These are phyloP conservation scores for Reticulitermes lucifugus DNA, from an alignment of 2,888 invertebrate genomes.

Conservation along the genomic window DNA sequence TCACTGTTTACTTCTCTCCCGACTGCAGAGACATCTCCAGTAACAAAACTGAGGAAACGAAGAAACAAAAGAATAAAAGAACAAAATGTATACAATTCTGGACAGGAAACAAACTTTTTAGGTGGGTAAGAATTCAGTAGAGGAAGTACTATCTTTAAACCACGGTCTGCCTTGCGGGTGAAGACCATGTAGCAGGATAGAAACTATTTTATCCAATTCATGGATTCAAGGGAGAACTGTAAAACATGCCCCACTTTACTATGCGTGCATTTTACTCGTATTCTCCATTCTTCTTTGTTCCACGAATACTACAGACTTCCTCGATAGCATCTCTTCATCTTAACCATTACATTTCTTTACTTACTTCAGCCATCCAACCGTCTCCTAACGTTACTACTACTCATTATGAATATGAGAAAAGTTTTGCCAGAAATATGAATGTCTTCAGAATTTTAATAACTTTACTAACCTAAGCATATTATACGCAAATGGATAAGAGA, in stretches of 20 bases:
- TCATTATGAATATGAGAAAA: not conserved
- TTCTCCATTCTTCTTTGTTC: not conserved
- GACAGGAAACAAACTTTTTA: not conserved
- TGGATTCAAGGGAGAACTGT: not conserved
- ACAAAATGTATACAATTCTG: not conserved
- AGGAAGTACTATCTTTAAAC: not conserved
- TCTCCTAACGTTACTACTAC: not conserved
- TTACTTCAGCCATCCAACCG: not conserved
- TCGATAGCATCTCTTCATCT: not conserved
- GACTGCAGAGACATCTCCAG: not conserved
- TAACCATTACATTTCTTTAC: not conserved
- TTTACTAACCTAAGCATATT: not conserved
- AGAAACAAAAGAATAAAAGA: not conserved
- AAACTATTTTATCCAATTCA: not conserved
- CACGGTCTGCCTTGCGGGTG: not conserved
- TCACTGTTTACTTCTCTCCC: not conserved
- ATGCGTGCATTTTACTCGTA: not conserved
- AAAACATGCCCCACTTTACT: constrained; percentile 6
- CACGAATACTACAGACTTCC: not conserved
- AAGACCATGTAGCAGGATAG: not conserved
- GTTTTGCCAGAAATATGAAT: constrained; percentile 28
- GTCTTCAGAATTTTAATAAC: constrained; percentile 41
- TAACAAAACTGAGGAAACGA: not conserved
- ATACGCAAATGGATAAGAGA: not conserved
- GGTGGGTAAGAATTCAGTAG: not conserved